phyloP scores from a whole-genome alignment of 2,797 vertebrate genomes.

The Siniperca scherzeri region DNA sequence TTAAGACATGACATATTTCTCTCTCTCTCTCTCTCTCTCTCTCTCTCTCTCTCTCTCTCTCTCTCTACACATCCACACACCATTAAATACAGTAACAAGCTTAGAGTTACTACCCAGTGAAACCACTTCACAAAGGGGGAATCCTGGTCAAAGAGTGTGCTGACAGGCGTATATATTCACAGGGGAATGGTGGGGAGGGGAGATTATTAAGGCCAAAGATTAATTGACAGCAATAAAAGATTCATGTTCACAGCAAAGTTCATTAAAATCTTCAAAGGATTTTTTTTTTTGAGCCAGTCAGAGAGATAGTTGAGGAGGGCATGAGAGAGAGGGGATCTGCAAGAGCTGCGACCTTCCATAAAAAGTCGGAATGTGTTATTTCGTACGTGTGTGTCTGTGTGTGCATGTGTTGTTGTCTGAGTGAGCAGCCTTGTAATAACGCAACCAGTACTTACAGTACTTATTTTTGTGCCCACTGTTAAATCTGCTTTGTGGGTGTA shows the following conservation, averaged over 20 bases:
- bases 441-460: constrained; percentile 12
- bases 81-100: constrained; percentile 48
- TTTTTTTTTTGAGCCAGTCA: constrained; percentile 52
- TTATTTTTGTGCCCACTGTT: constrained; percentile 39
- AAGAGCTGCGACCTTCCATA: constrained; percentile 46
- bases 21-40: not conserved
- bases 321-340: constrained; percentile 34
- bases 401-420: constrained; percentile 15
- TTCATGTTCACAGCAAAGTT: constrained; percentile 80
- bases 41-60: not conserved
- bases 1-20: constrained; percentile 26
- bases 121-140: constrained; percentile 55
- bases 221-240: constrained; percentile 83
- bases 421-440: constrained; percentile 36
- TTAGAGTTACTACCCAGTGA: constrained; percentile 42
- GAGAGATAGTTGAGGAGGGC: constrained; percentile 38
- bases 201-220: constrained; percentile 79
- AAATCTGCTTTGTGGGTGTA: constrained; percentile 51
- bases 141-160: constrained; percentile 63
- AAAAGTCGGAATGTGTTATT: constrained; percentile 42
- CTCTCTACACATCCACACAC: constrained; percentile 15
- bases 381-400: constrained; percentile 8
- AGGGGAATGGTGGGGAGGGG: constrained; percentile 53
- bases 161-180: constrained; percentile 56
- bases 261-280: constrained; percentile 81